Percentiles rank a stretch among this genome's conserved stretches.
Evolutionary conservation across 2,113 vertebrate genomes (phyloP).

Genomic region (Cairina moschata): DNA sequence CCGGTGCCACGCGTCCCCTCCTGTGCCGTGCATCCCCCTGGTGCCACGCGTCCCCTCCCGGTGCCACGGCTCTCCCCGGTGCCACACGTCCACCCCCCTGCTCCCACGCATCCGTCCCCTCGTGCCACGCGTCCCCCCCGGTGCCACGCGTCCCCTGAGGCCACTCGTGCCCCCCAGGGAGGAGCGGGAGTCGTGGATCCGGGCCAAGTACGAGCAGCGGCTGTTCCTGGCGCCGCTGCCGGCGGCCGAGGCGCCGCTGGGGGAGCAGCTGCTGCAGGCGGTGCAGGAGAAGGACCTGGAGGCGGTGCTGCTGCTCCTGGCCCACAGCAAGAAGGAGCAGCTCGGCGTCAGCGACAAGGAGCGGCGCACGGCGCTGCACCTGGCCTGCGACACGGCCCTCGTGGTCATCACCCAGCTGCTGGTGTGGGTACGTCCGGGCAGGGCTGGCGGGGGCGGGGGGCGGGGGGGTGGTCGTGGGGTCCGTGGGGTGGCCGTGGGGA

Average conservation of each 20-base stretch:
- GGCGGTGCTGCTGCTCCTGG: constrained; percentile 87
- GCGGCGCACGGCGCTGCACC: constrained; percentile 84
- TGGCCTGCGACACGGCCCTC: constrained; percentile 88
- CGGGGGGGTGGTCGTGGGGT: no score
- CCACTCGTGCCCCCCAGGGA: constrained; percentile 75
- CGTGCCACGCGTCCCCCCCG: no score
- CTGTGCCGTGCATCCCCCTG: no score
- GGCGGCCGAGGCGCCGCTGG: constrained; percentile 59
- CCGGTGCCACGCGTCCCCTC: no score
- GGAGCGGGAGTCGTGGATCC: constrained; percentile 93
- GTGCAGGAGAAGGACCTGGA: constrained; percentile 87
- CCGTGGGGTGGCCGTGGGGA: rapidly evolving
- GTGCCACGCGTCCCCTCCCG: no score
- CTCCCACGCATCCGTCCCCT: no score
- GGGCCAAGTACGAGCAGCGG: constrained; percentile 93
- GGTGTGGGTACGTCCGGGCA: constrained; percentile 84
- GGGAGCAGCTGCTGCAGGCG: constrained; percentile 78
- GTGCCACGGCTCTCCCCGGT: no score
- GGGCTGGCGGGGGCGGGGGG: neutral
- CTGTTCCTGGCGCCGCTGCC: constrained; percentile 87
- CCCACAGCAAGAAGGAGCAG: constrained; percentile 91
- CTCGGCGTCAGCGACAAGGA: constrained; percentile 77
- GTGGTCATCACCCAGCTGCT: constrained; percentile 96
- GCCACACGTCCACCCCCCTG: no score
- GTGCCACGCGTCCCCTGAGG: neutral